phyloP scores from a whole-genome alignment of 2,888 invertebrate genomes.

The Thalpophila matura region DNA sequence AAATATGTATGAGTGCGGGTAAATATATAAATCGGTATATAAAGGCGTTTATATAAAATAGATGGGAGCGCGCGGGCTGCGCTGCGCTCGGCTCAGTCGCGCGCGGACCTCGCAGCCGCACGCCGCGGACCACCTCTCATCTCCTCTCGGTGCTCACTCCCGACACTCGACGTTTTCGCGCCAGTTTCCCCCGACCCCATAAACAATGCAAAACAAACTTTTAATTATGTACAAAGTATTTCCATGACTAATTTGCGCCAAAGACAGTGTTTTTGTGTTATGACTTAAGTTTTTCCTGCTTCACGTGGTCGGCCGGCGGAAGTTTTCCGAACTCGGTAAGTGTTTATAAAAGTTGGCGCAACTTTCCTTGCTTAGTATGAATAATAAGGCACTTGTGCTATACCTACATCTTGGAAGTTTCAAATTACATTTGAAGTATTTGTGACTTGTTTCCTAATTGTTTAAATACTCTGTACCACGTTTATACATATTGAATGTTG shows the following conservation, averaged over 20 bases:
- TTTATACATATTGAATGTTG: background rate
- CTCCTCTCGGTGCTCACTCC: conserved; percentile 41
- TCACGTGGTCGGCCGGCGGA: conserved; percentile 49
- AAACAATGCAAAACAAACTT: conserved; percentile 53
- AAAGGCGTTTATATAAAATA: conserved; percentile 87
- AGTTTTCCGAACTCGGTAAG: conserved; percentile 66
- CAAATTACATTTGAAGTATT: conserved; percentile 21
- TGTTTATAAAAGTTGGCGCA: conserved; percentile 59
- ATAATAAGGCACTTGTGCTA: conserved; percentile 40
- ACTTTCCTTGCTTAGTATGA: conserved; percentile 47
- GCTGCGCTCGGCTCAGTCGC: conserved; percentile 82
- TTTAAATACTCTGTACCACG: background rate
- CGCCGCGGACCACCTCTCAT: conserved; percentile 36
- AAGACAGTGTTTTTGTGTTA: conserved; percentile 62
- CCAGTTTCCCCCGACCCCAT: conserved; percentile 56
- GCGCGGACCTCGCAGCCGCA: conserved; percentile 75
- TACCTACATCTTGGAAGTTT: conserved; percentile 19
- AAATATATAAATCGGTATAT: conserved; percentile 91
- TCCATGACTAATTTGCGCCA: conserved; percentile 48
- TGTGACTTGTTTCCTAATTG: conserved; percentile 12
- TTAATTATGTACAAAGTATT: conserved; percentile 54
- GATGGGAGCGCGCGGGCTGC: conserved; percentile 79
- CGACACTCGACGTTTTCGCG: conserved; percentile 63
- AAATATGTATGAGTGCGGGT: conserved; percentile 91
- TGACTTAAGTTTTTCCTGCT: conserved; percentile 56